Base-by-base conservation (phyloP, 2,888 invertebrate genomes). In the Steinernema scapterisci region DNA sequence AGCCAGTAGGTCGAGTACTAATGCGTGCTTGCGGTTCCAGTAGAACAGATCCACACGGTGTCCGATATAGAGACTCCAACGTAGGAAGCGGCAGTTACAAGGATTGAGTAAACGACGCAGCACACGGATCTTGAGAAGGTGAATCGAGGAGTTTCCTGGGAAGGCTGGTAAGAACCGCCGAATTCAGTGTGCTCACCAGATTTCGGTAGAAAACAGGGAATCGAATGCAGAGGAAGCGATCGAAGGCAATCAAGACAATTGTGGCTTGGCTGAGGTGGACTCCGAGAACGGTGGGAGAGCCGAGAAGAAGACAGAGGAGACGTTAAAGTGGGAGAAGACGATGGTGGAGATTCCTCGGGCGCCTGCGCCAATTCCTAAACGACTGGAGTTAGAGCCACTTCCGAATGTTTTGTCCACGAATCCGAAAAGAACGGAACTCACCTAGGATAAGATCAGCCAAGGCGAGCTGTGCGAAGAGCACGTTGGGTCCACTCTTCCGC, bases 121-220 rank as follows among this genome's bases (percentile, higher is more conserved):
- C 25, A n/a, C 16, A 19, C 63, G 56, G 31, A 73, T n/a, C 73
- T 21, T 21, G 21, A 25, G 19, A 45, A 25, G 38, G 25, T 6
- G 73, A 63, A 27, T 6, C 27, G 63, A 16, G 7, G 27, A 31
- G 5, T 25, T 13, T 63, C 63, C 63, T 63, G 63, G 31, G 31
- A 5, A 31, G 2, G 21, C 7, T 44, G 16, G 9, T 7, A 16
- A 11, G 16, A 44, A 11, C 16, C 16, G 45, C 45, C 45, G 45
- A 44, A 44, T 11, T 11, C 45, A 16, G 11, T 11, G 7, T 16
- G 27, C 27, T 3, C 31, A 63, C 63, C 31, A n/a, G 27, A 31
- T 63, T 21, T 16, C 63, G 63, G 19, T 63, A 63, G 63, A 63
- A 63, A n/a, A 63, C 31, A 16, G 63, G 63, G n/a, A 27, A 31